Evolutionary conservation across 2,113 vertebrate genomes (phyloP).

Genomic region (Tyto alba): DNA sequence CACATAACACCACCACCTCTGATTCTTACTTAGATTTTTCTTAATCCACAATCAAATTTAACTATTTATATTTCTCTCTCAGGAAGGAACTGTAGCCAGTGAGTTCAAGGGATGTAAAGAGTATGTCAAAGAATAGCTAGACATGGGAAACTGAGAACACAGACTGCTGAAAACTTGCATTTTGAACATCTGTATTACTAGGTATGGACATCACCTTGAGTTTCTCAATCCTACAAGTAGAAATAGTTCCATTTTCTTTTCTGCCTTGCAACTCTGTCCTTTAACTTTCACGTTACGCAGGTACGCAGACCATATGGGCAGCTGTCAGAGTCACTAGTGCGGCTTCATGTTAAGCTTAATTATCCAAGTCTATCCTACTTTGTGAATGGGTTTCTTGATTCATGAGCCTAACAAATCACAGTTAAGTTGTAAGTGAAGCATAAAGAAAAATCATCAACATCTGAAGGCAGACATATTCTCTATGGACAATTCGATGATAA

Average conservation of each 20-base stretch:
- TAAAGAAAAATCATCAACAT: not conserved
- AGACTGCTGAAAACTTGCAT: not conserved
- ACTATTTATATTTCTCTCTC: not conserved
- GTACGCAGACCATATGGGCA: not conserved
- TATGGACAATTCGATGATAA: not conserved
- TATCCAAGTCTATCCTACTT: not conserved
- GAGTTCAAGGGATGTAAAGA: not conserved
- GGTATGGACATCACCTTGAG: not conserved
- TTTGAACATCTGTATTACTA: not conserved
- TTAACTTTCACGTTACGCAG: not conserved
- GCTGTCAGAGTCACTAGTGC: not conserved
- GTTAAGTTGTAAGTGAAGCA: not conserved
- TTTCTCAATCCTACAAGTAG: fast-evolving
- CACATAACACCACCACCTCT: not conserved
- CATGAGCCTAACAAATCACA: not conserved
- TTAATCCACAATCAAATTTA: not conserved
- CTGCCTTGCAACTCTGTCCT: not conserved
- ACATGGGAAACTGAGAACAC: not conserved
- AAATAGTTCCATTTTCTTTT: not conserved
- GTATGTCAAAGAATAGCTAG: not conserved
- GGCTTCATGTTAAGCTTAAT: not conserved
- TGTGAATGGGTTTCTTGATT: not conserved
- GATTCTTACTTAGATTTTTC: not conserved
- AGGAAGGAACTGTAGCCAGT: not conserved
- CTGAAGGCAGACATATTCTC: not conserved